Evolutionary conservation across 2,888 invertebrate genomes (phyloP).

Genomic region (Monoplex corrugatus): DNA sequence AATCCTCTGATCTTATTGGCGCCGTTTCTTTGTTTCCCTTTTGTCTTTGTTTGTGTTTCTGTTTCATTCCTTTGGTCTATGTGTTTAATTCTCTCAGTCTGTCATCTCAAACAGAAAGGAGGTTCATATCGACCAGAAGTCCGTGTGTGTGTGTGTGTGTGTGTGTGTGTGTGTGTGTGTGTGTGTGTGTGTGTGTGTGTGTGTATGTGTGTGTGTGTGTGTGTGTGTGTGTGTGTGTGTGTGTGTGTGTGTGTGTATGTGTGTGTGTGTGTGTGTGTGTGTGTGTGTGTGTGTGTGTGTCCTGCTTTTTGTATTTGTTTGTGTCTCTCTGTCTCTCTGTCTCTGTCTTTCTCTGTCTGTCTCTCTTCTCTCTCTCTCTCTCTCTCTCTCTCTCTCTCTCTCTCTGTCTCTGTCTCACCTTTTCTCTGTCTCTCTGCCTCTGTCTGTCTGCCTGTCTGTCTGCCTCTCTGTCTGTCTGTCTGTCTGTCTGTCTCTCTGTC

Average conservation of each 20-base stretch:
- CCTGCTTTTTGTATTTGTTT: not conserved
- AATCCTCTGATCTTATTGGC: too few species aligned
- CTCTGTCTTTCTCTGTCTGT: not conserved
- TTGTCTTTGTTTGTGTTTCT: too few species aligned
- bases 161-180: not conserved
- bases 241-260: constrained; percentile 37
- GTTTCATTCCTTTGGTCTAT: too few species aligned
- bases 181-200: not conserved
- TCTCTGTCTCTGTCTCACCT: too few species aligned
- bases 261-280: constrained; percentile 6
- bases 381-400: not conserved
- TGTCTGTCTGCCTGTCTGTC: not conserved
- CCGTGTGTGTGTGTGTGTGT: not conserved
- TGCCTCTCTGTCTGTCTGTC: not conserved
- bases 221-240: constrained; percentile 22
- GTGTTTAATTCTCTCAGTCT: too few species aligned
- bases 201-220: constrained; percentile 24
- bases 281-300: not conserved
- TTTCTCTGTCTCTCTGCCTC: too few species aligned
- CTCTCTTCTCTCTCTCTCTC: not conserved
- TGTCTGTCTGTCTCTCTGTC: not conserved
- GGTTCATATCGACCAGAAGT: not conserved
- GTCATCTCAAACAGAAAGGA: too few species aligned
- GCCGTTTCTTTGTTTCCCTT: too few species aligned
- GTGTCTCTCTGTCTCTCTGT: not conserved